Evolutionary conservation across 2,888 invertebrate genomes (phyloP), one percentile per base, ranked within the genome.

Genomic region (Xestia c-nigrum): DNA sequence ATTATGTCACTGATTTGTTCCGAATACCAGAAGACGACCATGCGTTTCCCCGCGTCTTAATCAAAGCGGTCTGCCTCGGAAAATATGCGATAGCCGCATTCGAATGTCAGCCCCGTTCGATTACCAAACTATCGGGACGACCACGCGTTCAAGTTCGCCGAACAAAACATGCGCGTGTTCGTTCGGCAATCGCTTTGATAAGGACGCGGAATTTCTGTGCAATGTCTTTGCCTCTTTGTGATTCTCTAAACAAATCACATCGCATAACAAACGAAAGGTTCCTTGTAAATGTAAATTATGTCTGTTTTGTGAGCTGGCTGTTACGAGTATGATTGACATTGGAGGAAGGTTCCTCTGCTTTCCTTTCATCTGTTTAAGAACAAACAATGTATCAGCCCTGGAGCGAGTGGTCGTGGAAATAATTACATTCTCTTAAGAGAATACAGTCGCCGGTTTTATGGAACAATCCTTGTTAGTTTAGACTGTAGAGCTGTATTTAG

Each of bases 271-370:
- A 66, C n/a, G 40, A 52, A 74, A 55, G 57, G 46, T 12, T 66
- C n/a, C 80, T 46, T 84, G 61, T 69, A 66, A 69, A 86, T 84
- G 74, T 66, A 73, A 73, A 83, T 69, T 47, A 31, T 64, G 65
- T 47, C 72, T 72, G 66, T 72, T 83, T 76, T 52, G 57, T 12
- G 67, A 31, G 43, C 71, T 14, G 66, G 77, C 72, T 84, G 57
- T 31, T 69, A n/a, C n/a, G n/a, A n/a, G n/a, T n/a, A 69, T 83
- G 87, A 86, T 74, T 84, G 84, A 84, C 74, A 40, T 43, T 73
- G 55, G 64, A 73, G 43, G 43, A 61, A 61, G 66, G 61, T 46
- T 76, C 24, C 52, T 78, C 65, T 67, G 72, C 21, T 55, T 63
- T 16, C 68, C 80, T 78, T 86, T 79, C 61, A 83, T 63, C 47